Conservation (phyloP, 2,113 vertebrate genomes). For the Hypomesus transpacificus region DNA sequence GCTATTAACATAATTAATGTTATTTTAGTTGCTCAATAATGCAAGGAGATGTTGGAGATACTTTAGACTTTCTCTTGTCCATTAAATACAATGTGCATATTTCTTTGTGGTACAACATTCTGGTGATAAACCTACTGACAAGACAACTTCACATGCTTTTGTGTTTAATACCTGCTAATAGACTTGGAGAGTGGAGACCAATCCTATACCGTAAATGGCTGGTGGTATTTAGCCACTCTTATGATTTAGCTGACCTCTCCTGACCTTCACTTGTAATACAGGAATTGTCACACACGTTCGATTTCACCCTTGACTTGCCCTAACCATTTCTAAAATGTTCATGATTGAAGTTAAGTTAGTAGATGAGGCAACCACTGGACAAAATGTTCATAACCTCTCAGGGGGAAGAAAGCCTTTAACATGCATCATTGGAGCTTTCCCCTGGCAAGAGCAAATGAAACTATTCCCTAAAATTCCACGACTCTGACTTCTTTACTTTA, state of each 20-base stretch:
- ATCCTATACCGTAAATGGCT: too few relatives aligned
- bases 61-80: background rate
- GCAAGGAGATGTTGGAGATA: background rate
- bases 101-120: too few relatives aligned
- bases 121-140: too few relatives aligned
- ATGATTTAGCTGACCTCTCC: too few relatives aligned
- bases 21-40: background rate
- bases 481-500: constrained; percentile 19
- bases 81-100: too few relatives aligned
- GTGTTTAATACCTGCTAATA: too few relatives aligned
- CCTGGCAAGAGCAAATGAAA: constrained; percentile 21
- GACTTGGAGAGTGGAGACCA: too few relatives aligned
- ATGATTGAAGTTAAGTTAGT: too few relatives aligned
- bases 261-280: background rate
- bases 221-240: too few relatives aligned
- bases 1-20: background rate
- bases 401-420: background rate
- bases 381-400: background rate
- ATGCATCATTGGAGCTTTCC: constrained; percentile 16
- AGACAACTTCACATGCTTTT: too few relatives aligned
- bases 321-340: too few relatives aligned
- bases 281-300: background rate
- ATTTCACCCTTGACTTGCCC: too few relatives aligned
- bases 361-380: background rate
- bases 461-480: constrained; percentile 29